Base-by-base conservation (phyloP, 1,140 invertebrate species). In the Centruroides sculpturatus region DNA sequence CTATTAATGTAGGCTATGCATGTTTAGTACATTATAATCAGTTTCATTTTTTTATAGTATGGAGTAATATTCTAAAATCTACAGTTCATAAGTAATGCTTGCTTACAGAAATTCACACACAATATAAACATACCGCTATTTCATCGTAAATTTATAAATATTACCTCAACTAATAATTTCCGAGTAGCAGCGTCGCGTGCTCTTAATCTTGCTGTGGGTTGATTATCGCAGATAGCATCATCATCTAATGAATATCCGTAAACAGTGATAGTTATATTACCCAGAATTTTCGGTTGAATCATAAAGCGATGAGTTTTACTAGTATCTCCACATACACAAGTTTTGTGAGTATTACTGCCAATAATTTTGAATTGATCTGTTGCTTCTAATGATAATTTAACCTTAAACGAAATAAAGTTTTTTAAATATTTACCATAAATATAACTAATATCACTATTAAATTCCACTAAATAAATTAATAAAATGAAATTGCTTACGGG, bases 261-360 rank as follows among this genome's bases (percentile, higher is more conserved):
- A 10, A 77, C 82, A 7, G 77, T 80, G 10, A 78, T 82, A 6
- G 77, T 81, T 1, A 84, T 72, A 60, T 82, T 82, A 5, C 82
- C 82, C 0, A 83, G 69, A 1, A 71, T 64, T 8, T 67, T 71
- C 3, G 80, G 78, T 52, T 72, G 73, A 3, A 83, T 67, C 8
- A 71, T 68, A 68, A 78, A 83, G 55, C n/a, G 23, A 7, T 51
- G 47, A 35, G 52, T 50, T 4, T 74, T 69, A 34, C 73, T 80
- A 62, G 75, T 47, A 4, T 48, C 55, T 0, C 59, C 63, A 47
- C 63, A 64, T 12, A 64, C 60, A 12, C 63, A 64, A 11, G 61
- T 23, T 4, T 50, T 59, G 12, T 59, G 35, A 13, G 34, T 56
- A 3, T 35, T n/a, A 34, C 10, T 13, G 7, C 58, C 64, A 41